phyloP scores from a whole-genome alignment of 2,797 vertebrate species.

The Ataeniobius toweri region DNA sequence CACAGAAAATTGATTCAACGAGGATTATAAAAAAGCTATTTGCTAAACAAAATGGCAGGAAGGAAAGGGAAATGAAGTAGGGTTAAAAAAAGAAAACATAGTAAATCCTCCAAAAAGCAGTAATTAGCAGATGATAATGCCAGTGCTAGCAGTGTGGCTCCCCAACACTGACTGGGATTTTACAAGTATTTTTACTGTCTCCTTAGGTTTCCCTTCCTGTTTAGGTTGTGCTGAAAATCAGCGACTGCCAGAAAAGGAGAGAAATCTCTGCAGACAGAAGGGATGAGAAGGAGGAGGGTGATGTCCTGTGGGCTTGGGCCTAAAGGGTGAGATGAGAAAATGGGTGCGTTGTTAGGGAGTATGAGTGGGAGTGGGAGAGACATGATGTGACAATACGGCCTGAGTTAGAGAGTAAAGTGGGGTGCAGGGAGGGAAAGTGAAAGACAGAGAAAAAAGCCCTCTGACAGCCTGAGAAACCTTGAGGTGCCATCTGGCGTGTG shows the following conservation, averaged over 20 bases:
- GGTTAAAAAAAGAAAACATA: slow-evolving; percentile 76
- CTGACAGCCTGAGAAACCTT: slow-evolving; percentile 83
- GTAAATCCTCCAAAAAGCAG: slow-evolving; percentile 72
- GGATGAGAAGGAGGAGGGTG: slow-evolving; percentile 40
- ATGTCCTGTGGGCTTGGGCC: slow-evolving; percentile 61
- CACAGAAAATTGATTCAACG: slow-evolving; percentile 78
- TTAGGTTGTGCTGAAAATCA: slow-evolving; percentile 56
- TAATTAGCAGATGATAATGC: slow-evolving; percentile 75
- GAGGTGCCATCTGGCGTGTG: slow-evolving; percentile 82
- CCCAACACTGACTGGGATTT: slow-evolving; percentile 45
- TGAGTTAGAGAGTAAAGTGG: slow-evolving; percentile 44
- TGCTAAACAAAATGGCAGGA: slow-evolving; percentile 78
- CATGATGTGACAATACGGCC: slow-evolving; percentile 42
- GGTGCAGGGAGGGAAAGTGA: slow-evolving; percentile 46
- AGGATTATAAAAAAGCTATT: slow-evolving; percentile 81
- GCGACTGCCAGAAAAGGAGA: slow-evolving; percentile 64
- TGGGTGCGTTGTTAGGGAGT: slow-evolving; percentile 44
- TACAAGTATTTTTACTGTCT: slow-evolving; percentile 48
- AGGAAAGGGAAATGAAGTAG: slow-evolving; percentile 67
- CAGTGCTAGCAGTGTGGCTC: slow-evolving; percentile 39
- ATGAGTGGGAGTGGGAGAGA: slow-evolving; percentile 47
- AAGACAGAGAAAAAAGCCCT: slow-evolving; percentile 44
- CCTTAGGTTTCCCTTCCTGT: slow-evolving; percentile 73
- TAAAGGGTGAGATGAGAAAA: slow-evolving; percentile 55
- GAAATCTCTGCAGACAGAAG: slow-evolving; percentile 60